phyloP scores from a whole-genome alignment of 2,888 invertebrate genomes.

The Deroplatys truncata region DNA sequence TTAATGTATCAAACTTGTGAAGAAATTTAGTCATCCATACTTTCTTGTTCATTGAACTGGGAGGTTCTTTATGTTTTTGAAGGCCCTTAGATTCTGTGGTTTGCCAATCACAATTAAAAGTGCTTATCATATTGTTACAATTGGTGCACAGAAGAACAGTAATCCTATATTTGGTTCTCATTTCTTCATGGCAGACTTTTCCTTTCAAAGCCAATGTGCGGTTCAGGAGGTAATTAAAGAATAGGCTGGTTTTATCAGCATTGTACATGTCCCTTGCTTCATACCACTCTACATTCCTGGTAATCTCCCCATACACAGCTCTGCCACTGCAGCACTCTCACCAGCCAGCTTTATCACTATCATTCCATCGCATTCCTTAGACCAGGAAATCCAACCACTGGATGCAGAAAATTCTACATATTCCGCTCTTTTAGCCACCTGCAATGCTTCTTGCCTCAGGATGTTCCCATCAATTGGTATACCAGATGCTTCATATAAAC shows the following conservation, averaged over 20 bases:
- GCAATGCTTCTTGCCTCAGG: neutral
- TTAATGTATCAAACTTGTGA: neutral
- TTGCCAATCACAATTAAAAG: slow-evolving; percentile 9
- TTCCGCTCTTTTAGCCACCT: neutral
- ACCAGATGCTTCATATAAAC: neutral
- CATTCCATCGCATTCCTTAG: slow-evolving; percentile 7
- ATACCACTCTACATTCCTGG: neutral
- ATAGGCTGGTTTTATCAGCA: too few species aligned
- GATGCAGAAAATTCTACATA: neutral
- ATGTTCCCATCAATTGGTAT: too few species aligned
- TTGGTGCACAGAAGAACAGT: slow-evolving; percentile 6
- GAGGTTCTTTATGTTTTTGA: slow-evolving; percentile 3
- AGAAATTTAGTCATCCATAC: neutral
- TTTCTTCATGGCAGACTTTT: slow-evolving; percentile 16
- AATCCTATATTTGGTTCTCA: slow-evolving; percentile 2
- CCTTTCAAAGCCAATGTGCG: slow-evolving; percentile 10
- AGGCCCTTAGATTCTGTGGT: neutral
- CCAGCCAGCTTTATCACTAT: slow-evolving; percentile 8
- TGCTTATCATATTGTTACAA: too few species aligned
- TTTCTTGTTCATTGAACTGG: neutral
- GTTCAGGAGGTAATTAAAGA: slow-evolving; percentile 10
- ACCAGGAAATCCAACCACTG: neutral
- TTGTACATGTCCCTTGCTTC: slow-evolving; percentile 2
- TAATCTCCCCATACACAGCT: neutral
- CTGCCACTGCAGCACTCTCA: slow-evolving; percentile 10